These are phyloP conservation scores for Zaprionus camerounensis DNA, from an alignment of 1,140 invertebrate genomes.

Conservation along the genomic window DNA sequence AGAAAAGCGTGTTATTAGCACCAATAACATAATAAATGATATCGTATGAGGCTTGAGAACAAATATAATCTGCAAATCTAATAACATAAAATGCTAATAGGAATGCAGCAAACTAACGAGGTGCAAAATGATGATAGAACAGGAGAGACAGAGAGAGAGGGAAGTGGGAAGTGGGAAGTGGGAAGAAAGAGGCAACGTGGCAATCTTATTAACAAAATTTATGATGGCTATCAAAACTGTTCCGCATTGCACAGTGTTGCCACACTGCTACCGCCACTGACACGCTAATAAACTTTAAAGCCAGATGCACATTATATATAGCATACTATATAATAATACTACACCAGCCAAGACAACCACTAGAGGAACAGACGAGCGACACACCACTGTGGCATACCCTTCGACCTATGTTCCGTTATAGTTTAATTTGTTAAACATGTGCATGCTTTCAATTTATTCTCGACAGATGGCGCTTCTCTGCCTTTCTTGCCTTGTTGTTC, in stretches of 20 bases:
- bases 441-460: too few relatives aligned
- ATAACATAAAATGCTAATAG: conserved; percentile 19
- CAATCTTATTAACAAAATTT: background rate
- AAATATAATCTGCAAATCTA: background rate
- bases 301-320: background rate
- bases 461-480: too few relatives aligned
- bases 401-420: too few relatives aligned
- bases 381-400: too few relatives aligned
- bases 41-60: background rate
- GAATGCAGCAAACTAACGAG: conserved; percentile 2
- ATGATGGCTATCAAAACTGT: background rate
- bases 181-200: background rate
- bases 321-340: background rate
- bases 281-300: background rate
- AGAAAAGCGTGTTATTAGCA: conserved; percentile 12
- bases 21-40: conserved; percentile 18
- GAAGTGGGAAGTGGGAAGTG: too few relatives aligned
- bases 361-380: too few relatives aligned
- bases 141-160: background rate
- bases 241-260: background rate
- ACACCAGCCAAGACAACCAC: background rate
- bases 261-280: background rate
- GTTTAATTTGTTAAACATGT: too few relatives aligned
- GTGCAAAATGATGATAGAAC: background rate
- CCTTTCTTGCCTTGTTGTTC: too few relatives aligned